Evolutionary conservation across 2,797 vertebrate species (phyloP).

Genomic region (Sciaenops ocellatus): DNA sequence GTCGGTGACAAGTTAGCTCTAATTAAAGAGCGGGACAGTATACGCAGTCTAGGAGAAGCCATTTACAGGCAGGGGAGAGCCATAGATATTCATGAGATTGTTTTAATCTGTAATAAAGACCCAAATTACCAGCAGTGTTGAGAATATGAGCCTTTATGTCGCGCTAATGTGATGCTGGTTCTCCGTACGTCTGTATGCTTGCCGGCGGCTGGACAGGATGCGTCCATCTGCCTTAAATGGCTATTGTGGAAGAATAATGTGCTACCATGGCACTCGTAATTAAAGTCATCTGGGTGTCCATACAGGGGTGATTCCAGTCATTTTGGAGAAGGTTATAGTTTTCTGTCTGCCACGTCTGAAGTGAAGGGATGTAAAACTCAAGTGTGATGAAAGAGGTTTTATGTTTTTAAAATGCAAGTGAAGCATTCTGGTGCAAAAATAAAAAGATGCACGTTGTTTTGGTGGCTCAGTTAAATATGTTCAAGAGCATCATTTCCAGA

Average conservation of each 20-base stretch:
- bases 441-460: no score
- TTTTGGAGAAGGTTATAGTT: conserved; percentile 47
- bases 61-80: conserved; percentile 69
- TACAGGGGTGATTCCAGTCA: conserved; percentile 50
- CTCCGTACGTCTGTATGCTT: conserved; percentile 21
- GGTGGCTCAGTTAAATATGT: no score
- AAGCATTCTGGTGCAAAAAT: no score
- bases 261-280: conserved; percentile 59
- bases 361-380: conserved; percentile 7
- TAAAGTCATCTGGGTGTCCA: conserved; percentile 64
- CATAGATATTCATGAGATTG: conserved; percentile 82
- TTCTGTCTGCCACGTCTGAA: conserved; percentile 30
- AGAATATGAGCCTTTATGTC: conserved; percentile 53
- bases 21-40: conserved; percentile 78
- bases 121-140: conserved; percentile 63
- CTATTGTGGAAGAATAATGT: conserved; percentile 65
- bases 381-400: background rate
- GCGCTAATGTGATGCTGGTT: conserved; percentile 26
- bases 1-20: conserved; percentile 76
- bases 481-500: no score
- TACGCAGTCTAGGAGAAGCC: conserved; percentile 50
- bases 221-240: conserved; percentile 63
- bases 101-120: conserved; percentile 80
- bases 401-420: no score
- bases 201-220: conserved; percentile 59